Conservation (phyloP, 2,888 invertebrate genomes). For the Oxyteleia sp. region DNA sequence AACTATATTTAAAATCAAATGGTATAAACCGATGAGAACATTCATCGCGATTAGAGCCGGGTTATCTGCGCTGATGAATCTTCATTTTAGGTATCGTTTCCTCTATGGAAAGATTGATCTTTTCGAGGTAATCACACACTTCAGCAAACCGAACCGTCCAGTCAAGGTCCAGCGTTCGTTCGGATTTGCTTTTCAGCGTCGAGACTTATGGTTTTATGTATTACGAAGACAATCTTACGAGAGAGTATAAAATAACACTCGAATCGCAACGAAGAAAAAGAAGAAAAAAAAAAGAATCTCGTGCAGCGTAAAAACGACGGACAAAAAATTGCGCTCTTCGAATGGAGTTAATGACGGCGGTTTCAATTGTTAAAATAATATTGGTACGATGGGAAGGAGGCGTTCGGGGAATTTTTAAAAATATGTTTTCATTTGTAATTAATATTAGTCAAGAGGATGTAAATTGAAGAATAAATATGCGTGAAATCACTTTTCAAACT, state of each 20-base stretch:
- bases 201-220: conserved; percentile 63
- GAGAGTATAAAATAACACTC: conserved; percentile 62
- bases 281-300: no score
- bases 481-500: no score
- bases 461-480: no score
- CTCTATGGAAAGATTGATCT: conserved; percentile 69
- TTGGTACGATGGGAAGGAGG: not conserved
- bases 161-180: conserved; percentile 68
- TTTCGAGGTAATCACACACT: conserved; percentile 70
- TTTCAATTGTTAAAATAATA: conserved; percentile 44
- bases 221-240: conserved; percentile 57
- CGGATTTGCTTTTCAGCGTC: conserved; percentile 60
- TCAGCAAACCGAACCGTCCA: conserved; percentile 67
- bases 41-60: conserved; percentile 65
- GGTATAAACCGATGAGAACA: conserved; percentile 58
- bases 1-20: conserved; percentile 57
- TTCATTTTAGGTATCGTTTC: no score
- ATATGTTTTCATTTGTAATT: no score
- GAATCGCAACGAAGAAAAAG: conserved; percentile 31
- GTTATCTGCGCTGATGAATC: conserved; percentile 69
- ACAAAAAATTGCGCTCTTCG: conserved; percentile 32
- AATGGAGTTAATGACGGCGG: conserved; percentile 30
- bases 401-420: conserved; percentile 30
- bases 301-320: conserved; percentile 30
- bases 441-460: no score